Conservation (phyloP, 2,113 vertebrate species). For the Nothobranchius kuhntae region DNA sequence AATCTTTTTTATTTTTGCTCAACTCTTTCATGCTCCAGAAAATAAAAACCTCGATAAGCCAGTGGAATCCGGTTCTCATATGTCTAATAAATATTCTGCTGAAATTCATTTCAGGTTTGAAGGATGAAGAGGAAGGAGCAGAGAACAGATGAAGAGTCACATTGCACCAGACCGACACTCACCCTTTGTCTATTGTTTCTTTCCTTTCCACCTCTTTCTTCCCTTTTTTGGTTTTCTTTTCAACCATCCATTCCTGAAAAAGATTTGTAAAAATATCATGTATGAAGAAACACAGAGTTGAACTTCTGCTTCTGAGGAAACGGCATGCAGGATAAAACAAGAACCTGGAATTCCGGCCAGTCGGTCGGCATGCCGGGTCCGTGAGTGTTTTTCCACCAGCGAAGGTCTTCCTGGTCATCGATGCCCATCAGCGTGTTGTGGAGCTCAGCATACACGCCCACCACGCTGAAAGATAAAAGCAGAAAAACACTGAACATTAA, state of each 20-base stretch:
- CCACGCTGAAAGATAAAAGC: constrained; percentile 46
- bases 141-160: background rate
- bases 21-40: too few species aligned
- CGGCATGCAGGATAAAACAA: fast-evolving
- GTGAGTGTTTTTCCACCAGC: constrained; percentile 83
- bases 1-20: too few species aligned
- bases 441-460: constrained; percentile 74
- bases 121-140: background rate
- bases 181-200: constrained; percentile 77
- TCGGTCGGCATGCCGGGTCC: constrained; percentile 86
- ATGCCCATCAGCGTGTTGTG: constrained; percentile 77
- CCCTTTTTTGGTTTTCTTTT: constrained; percentile 78
- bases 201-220: constrained; percentile 75
- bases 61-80: too few species aligned
- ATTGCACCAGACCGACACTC: constrained; percentile 4
- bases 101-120: background rate
- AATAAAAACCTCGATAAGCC: too few species aligned
- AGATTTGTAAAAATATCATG: background rate
- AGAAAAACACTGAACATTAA: background rate
- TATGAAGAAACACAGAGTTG: background rate
- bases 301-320: too few species aligned
- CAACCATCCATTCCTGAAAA: constrained; percentile 79
- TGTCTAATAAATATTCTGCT: background rate
- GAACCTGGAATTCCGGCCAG: constrained; percentile 86
- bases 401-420: constrained; percentile 82